phyloP scores from a whole-genome alignment of 2,888 invertebrate genomes.

The Cerastis leucographa region DNA sequence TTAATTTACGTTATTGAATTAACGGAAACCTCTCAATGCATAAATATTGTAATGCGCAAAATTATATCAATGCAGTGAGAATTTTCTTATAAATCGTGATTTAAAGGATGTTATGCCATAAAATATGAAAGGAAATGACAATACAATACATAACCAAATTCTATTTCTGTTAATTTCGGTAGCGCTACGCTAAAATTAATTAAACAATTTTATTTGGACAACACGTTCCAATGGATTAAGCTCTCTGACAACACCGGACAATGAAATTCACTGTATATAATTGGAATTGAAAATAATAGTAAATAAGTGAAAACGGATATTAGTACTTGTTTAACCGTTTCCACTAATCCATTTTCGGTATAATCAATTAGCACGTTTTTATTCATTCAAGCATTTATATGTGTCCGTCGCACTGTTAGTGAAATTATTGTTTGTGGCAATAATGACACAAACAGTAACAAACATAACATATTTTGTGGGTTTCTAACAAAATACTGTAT shows the following conservation, averaged over 20 bases:
- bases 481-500: not conserved
- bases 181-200: slow-evolving; percentile 16
- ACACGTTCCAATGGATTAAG: not conserved
- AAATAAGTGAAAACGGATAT: too few relatives aligned
- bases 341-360: not conserved
- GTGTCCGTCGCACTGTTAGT: not conserved
- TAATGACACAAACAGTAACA: too few relatives aligned
- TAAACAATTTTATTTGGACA: slow-evolving; percentile 3
- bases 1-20: not conserved
- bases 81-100: not conserved
- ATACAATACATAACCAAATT: not conserved
- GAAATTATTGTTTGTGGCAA: too few relatives aligned
- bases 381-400: too few relatives aligned
- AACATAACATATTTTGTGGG: not conserved
- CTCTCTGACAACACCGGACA: slow-evolving; percentile 4
- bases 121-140: not conserved
- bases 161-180: slow-evolving; percentile 6
- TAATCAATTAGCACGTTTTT: not conserved
- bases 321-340: too few relatives aligned
- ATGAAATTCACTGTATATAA: slow-evolving; percentile 1
- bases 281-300: not conserved
- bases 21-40: not conserved
- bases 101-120: not conserved
- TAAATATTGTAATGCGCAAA: not conserved
- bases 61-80: not conserved